Percentiles rank a stretch among this genome's conserved stretches.
Conservation (phyloP, 1,140 invertebrate species). For the Bombus terrestris region DNA sequence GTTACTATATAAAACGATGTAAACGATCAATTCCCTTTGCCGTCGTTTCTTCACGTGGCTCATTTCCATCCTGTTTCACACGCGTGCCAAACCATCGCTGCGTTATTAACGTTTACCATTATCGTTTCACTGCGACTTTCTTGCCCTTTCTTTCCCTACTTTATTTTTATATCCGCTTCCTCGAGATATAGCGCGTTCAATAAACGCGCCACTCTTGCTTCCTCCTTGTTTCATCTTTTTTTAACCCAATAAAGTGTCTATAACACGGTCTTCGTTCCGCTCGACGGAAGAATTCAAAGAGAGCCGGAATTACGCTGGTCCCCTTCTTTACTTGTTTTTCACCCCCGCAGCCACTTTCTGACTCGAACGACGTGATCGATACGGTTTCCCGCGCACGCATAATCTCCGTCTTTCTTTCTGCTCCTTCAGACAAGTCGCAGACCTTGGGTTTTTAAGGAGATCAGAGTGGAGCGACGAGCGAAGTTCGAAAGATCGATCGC, state of each 20-base stretch:
- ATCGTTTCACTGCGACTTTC: conserved; percentile 59
- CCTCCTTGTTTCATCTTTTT: background rate
- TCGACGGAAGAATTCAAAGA: conserved; percentile 39
- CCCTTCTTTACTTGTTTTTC: conserved; percentile 21
- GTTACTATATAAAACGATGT: background rate
- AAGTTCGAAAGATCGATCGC: background rate
- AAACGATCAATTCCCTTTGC: conserved; percentile 14
- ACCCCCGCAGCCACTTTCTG: conserved; percentile 17
- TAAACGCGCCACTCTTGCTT: conserved; percentile 31
- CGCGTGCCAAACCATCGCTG: conserved; percentile 9
- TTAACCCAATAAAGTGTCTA: background rate
- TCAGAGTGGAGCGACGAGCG: too few relatives aligned
- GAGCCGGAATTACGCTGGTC: conserved; percentile 55
- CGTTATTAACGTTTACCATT: conserved; percentile 73
- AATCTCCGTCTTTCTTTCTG: background rate
- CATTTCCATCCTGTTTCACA: conserved; percentile 18
- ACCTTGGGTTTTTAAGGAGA: background rate
- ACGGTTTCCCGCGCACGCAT: conserved; percentile 37
- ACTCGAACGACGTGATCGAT: conserved; percentile 52
- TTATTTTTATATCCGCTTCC: conserved; percentile 44
- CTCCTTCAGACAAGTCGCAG: background rate
- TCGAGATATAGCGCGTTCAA: conserved; percentile 51
- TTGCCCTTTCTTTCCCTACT: conserved; percentile 15
- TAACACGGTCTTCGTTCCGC: background rate
- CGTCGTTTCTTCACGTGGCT: conserved; percentile 3